A percentile compares a stretch with the other conserved stretches of the same genome.
These are phyloP conservation scores for Cyphomyrmex costatus DNA, from an alignment of 1,140 invertebrate genomes.

Conservation along the genomic window DNA sequence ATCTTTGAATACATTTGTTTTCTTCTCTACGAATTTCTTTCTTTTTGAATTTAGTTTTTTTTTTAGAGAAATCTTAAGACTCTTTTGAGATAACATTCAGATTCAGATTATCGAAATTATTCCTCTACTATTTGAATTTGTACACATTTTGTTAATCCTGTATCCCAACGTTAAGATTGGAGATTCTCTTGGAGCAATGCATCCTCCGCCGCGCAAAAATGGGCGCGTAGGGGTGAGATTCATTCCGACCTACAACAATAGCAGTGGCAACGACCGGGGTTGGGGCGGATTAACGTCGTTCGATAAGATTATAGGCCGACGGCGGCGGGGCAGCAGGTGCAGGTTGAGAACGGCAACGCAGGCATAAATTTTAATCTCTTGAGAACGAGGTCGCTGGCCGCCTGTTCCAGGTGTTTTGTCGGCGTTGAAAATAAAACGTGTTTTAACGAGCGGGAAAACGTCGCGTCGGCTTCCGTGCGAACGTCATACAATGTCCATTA, in stretches of 20 bases:
- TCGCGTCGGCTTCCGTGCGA: slow-evolving; percentile 13
- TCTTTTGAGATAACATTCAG: not conserved
- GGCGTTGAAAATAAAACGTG: slow-evolving; percentile 59
- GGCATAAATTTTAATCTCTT: slow-evolving; percentile 65
- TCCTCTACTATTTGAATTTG: not conserved
- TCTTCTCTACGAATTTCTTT: not conserved
- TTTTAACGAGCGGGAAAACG: slow-evolving; percentile 41
- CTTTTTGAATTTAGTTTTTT: not conserved
- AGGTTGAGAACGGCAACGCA: slow-evolving; percentile 42
- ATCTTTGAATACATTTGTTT: not conserved
- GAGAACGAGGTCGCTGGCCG: slow-evolving; percentile 65
- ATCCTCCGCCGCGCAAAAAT: not conserved
- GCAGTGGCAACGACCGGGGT: slow-evolving; percentile 64
- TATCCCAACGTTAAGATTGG: not conserved
- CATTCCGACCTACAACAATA: slow-evolving; percentile 69
- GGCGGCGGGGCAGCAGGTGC: slow-evolving; percentile 56
- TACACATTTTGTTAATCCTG: not conserved
- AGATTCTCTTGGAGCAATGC: not conserved
- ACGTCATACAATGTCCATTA: not conserved
- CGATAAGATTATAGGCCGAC: slow-evolving; percentile 61
- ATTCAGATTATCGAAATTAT: not conserved
- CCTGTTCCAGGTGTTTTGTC: slow-evolving; percentile 67
- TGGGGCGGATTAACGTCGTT: slow-evolving; percentile 64
- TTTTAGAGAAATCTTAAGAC: not conserved
- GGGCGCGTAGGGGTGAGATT: slow-evolving; percentile 10